Conservation (phyloP, 2,888 invertebrate species). For the Thera obeliscata region DNA sequence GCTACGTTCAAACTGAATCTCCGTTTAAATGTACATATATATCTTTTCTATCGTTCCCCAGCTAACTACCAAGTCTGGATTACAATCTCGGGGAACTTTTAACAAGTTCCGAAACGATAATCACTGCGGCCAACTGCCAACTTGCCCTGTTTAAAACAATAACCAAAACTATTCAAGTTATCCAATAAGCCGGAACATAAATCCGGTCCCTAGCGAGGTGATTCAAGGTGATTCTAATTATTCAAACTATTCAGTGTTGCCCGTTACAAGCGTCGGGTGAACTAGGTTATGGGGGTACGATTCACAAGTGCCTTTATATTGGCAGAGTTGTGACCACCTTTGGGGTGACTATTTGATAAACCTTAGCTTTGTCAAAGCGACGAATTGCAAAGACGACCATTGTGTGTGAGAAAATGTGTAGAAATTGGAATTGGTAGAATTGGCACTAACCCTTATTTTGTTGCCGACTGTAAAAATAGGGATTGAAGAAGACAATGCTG, state of each 20-base stretch:
- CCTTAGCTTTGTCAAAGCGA: background rate
- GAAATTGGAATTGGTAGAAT: no score
- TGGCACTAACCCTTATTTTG: no score
- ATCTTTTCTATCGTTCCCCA: background rate
- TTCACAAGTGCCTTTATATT: background rate
- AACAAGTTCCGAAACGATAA: slow-evolving; percentile 32
- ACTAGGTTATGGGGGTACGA: slow-evolving; percentile 6
- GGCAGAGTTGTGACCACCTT: background rate
- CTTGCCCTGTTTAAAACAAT: slow-evolving; percentile 35
- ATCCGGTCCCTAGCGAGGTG: slow-evolving; percentile 37
- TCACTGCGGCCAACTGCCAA: slow-evolving; percentile 27
- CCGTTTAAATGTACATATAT: no score
- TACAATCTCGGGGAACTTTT: slow-evolving; percentile 31
- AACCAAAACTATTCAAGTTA: slow-evolving; percentile 39
- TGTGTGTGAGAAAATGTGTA: no score
- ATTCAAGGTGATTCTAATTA: slow-evolving; percentile 29
- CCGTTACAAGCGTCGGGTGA: slow-evolving; percentile 5
- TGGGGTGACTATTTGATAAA: background rate
- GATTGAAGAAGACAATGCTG: no score
- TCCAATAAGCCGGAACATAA: slow-evolving; percentile 38
- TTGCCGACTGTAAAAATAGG: no score
- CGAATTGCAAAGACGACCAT: no score
- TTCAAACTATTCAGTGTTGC: slow-evolving; percentile 26
- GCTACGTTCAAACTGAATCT: no score
- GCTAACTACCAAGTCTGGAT: slow-evolving; percentile 28